A percentile compares a stretch with the other conserved stretches of the same genome.
Conservation (phyloP, 2,888 invertebrate genomes). For the Mythimna vitellina region DNA sequence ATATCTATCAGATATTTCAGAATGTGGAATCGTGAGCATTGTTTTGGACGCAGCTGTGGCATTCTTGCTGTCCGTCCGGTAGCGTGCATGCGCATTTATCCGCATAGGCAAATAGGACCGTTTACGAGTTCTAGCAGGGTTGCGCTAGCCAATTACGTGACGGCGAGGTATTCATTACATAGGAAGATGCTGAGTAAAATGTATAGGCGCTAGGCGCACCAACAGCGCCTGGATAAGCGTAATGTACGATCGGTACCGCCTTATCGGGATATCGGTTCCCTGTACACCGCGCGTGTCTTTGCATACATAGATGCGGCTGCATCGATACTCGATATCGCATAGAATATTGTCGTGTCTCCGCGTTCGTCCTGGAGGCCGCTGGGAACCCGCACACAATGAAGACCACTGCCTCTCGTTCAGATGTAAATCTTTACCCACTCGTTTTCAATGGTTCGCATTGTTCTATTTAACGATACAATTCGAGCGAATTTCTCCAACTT, state of each 20-base stretch:
- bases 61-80: constrained; percentile 61
- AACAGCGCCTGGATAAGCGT: constrained; percentile 79
- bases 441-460: constrained; percentile 80
- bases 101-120: constrained; percentile 67
- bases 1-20: constrained; percentile 55
- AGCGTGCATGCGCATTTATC: constrained; percentile 62
- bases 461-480: constrained; percentile 81
- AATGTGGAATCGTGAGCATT: constrained; percentile 68
- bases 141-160: constrained; percentile 80
- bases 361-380: constrained; percentile 71
- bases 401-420: constrained; percentile 75
- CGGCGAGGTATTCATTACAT: constrained; percentile 84
- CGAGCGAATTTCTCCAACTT: constrained; percentile 77
- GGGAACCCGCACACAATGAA: constrained; percentile 75
- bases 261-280: constrained; percentile 82
- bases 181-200: constrained; percentile 76
- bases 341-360: constrained; percentile 77
- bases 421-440: constrained; percentile 81
- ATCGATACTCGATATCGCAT: constrained; percentile 79
- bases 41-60: constrained; percentile 62
- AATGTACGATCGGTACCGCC: constrained; percentile 81
- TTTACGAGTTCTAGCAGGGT: constrained; percentile 74
- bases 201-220: constrained; percentile 78
- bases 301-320: constrained; percentile 78
- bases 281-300: constrained; percentile 83